These are phyloP conservation scores for Trilocha varians DNA, from an alignment of 2,888 invertebrate species.

Conservation along the genomic window DNA sequence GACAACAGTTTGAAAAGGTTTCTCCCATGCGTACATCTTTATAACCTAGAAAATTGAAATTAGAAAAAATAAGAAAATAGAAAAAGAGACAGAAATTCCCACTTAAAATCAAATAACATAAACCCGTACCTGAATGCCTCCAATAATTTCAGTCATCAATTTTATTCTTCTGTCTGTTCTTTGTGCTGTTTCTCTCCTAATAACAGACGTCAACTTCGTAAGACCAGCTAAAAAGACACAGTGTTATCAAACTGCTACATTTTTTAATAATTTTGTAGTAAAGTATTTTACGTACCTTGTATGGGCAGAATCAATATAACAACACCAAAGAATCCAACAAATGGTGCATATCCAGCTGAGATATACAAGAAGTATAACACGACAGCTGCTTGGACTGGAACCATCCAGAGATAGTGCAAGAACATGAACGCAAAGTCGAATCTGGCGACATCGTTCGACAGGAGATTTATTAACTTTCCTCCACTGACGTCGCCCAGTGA, in stretches of 20 bases:
- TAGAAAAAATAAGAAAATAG: too few species aligned
- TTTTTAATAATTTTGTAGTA: not conserved
- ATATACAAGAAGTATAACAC: slow-evolving; percentile 50
- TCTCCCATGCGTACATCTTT: slow-evolving; percentile 97
- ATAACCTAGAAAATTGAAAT: slow-evolving; percentile 82
- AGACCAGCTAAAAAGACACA: slow-evolving; percentile 36
- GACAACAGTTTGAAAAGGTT: slow-evolving; percentile 83
- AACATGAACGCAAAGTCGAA: slow-evolving; percentile 83
- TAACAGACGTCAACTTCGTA: slow-evolving; percentile 45
- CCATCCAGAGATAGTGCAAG: slow-evolving; percentile 85
- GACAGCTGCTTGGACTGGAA: slow-evolving; percentile 80
- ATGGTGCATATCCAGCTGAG: slow-evolving; percentile 49
- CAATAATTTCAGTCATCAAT: slow-evolving; percentile 90
- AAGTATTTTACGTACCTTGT: slow-evolving; percentile 37
- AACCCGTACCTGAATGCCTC: slow-evolving; percentile 85
- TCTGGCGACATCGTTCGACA: slow-evolving; percentile 87
- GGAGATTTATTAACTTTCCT: slow-evolving; percentile 85
- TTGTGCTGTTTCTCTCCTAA: slow-evolving; percentile 75
- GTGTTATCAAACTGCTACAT: not conserved
- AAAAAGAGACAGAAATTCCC: not conserved
- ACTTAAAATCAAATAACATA: not conserved
- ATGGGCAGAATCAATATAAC: slow-evolving; percentile 73
- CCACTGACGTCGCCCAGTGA: slow-evolving; percentile 78
- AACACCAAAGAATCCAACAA: slow-evolving; percentile 56
- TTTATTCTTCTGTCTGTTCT: slow-evolving; percentile 88